Conservation (phyloP, 2,888 invertebrate genomes). For the Mimumesa dahlbomi region DNA sequence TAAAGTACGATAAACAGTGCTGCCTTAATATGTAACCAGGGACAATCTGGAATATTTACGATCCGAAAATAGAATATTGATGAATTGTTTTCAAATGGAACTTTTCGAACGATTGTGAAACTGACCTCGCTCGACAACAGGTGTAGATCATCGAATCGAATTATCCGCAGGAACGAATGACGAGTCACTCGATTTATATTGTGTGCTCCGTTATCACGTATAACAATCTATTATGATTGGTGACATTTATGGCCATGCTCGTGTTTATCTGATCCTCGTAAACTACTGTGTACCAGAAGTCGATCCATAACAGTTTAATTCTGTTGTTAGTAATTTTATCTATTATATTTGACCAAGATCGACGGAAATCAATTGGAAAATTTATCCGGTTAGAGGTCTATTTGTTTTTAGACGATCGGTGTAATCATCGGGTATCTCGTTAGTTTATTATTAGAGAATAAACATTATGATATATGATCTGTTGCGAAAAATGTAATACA, state of each 20-base stretch:
- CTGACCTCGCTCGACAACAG: not conserved
- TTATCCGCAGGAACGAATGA: not conserved
- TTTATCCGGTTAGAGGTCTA: not conserved
- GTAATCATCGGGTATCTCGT: too few relatives aligned
- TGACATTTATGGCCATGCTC: slow-evolving; percentile 1
- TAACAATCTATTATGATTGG: slow-evolving; percentile 2
- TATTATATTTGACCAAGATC: not conserved
- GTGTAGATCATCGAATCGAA: slow-evolving; percentile 4
- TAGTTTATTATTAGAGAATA: too few relatives aligned
- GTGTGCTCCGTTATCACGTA: not conserved
- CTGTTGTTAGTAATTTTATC: not conserved
- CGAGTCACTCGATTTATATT: not conserved
- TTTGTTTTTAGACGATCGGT: too few relatives aligned
- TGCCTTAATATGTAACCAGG: not conserved
- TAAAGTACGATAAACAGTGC: not conserved
- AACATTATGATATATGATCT: too few relatives aligned
- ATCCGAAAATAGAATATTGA: not conserved
- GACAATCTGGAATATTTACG: not conserved
- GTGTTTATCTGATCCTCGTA: slow-evolving; percentile 13
- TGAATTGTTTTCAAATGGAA: slow-evolving; percentile 1
- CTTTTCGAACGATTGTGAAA: not conserved
- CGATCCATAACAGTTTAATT: slow-evolving; percentile 5
- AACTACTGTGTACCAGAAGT: not conserved
- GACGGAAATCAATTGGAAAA: not conserved
- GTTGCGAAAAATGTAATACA: too few relatives aligned